A percentile compares a stretch with the other conserved stretches of the same genome.
Conservation (phyloP, 1,140 invertebrate genomes). For the Saxidomus purpurata region DNA sequence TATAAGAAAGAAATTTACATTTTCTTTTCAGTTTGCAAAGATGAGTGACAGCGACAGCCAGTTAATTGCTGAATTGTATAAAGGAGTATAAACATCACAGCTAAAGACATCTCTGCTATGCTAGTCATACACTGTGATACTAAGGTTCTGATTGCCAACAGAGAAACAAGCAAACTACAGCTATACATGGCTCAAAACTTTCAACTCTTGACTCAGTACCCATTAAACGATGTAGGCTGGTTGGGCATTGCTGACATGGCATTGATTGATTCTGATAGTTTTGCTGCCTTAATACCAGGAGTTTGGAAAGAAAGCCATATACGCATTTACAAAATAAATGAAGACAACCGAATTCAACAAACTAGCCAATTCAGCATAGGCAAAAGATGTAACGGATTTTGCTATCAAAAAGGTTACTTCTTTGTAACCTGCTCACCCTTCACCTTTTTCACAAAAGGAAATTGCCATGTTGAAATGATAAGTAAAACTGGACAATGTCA, state of each 20-base stretch:
- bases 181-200: not conserved
- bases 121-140: not conserved
- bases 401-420: not conserved
- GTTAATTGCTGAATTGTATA: not conserved
- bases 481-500: not conserved
- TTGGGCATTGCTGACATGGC: constrained; percentile 6
- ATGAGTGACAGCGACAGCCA: not conserved
- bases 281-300: constrained; percentile 1
- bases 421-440: not conserved
- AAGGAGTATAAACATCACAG: not conserved
- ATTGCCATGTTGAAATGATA: not conserved
- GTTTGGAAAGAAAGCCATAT: not conserved
- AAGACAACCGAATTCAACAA: not conserved
- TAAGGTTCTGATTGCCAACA: constrained; percentile 8
- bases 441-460: not conserved
- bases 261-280: not conserved
- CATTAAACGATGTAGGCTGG: not conserved
- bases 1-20: no score
- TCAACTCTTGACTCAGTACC: not conserved
- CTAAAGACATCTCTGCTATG: not conserved
- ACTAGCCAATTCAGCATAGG: not conserved
- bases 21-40: not conserved
- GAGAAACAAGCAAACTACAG: not conserved
- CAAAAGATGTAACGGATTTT: not conserved
- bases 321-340: not conserved